These are phyloP conservation scores for Arctocebus calabarensis DNA, from an alignment of 2,797 vertebrate species.

Conservation along the genomic window DNA sequence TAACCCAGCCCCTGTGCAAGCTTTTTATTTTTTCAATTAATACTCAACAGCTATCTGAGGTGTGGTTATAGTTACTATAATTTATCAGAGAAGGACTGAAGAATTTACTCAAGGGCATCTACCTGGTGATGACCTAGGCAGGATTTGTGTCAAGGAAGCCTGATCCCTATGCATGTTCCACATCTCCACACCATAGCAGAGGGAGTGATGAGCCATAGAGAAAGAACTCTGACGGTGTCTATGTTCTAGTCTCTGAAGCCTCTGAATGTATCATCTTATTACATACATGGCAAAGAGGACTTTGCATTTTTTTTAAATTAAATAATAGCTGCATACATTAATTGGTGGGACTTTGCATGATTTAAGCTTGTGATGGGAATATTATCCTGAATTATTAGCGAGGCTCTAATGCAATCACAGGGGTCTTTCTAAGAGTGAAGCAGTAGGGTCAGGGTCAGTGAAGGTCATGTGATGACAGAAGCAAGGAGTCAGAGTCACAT, in stretches of 20 bases:
- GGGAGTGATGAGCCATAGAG: not conserved
- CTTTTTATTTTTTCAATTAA: not conserved
- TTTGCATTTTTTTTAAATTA: not conserved
- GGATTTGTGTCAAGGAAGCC: not conserved
- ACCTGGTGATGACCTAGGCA: not conserved
- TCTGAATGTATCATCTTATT: not conserved
- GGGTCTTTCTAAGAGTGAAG: not conserved
- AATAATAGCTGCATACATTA: too few species aligned
- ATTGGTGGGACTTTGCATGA: not conserved
- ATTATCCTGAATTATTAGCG: not conserved
- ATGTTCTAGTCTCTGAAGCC: not conserved
- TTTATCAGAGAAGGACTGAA: not conserved
- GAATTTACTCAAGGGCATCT: not conserved
- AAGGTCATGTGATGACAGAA: not conserved
- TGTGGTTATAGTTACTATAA: not conserved
- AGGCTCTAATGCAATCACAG: not conserved
- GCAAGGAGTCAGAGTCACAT: not conserved
- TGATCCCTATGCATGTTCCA: not conserved
- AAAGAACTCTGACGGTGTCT: not conserved
- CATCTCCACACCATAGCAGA: not conserved
- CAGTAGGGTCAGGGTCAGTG: not conserved
- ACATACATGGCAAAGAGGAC: not conserved
- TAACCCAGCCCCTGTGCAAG: not conserved
- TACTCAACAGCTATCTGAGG: not conserved
- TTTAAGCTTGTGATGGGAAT: not conserved